Percentiles rank a stretch among this genome's conserved stretches.
Conservation (phyloP, 35 echinoderm and acorn worm species). For the Ptychodera flava region DNA sequence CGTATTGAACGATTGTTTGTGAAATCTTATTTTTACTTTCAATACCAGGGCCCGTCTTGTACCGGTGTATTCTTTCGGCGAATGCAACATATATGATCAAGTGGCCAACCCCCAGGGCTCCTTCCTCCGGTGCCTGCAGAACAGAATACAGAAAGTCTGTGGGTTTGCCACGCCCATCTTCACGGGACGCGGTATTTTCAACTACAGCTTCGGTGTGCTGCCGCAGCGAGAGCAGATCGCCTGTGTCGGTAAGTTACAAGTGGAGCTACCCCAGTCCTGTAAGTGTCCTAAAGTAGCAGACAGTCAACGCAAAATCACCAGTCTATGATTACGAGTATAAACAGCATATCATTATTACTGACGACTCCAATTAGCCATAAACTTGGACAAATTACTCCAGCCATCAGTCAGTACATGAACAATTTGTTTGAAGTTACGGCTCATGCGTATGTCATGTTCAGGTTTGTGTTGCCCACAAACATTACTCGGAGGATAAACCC, state of each 20-base stretch:
- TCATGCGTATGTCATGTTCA: neutral
- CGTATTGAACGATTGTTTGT: too few relatives aligned
- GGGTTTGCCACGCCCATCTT: slow-evolving; percentile 80
- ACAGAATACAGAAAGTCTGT: slow-evolving; percentile 22
- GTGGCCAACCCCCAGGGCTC: slow-evolving; percentile 57
- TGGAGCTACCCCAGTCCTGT: neutral
- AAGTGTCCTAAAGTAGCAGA: neutral
- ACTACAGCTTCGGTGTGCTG: slow-evolving; percentile 68
- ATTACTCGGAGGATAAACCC: too few relatives aligned
- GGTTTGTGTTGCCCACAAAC: too few relatives aligned
- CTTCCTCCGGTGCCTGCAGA: slow-evolving; percentile 40
- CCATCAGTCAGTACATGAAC: neutral
- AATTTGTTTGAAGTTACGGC: neutral
- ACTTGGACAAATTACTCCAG: neutral
- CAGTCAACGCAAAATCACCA: too few relatives aligned
- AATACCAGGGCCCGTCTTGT: slow-evolving; percentile 57
- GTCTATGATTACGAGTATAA: neutral
- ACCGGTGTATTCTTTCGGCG: slow-evolving; percentile 88
- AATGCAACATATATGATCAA: slow-evolving; percentile 75
- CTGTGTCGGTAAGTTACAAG: slow-evolving; percentile 69
- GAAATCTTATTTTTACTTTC: neutral
- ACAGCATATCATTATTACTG: neutral
- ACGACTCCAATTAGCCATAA: neutral
- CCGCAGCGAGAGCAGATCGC: slow-evolving; percentile 72
- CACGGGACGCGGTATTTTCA: slow-evolving; percentile 80